A percentile compares a stretch with the other conserved stretches of the same genome.
These are phyloP conservation scores for Lasioglossum albipes DNA, from an alignment of 1,140 invertebrate genomes.

Conservation along the genomic window DNA sequence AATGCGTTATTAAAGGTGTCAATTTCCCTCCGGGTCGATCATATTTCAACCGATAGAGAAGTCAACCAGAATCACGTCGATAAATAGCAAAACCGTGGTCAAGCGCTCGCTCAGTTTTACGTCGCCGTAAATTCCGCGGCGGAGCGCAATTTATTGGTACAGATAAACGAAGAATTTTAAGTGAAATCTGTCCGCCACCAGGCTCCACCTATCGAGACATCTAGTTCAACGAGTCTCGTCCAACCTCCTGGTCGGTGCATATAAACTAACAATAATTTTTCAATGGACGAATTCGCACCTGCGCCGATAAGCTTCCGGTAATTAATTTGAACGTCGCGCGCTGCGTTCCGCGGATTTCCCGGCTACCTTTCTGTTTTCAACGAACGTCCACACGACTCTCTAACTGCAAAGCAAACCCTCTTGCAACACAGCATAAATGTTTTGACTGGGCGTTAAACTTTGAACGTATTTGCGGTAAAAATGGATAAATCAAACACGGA, in stretches of 20 bases:
- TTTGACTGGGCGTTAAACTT: no score
- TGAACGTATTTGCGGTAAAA: no score
- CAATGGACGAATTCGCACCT: background rate
- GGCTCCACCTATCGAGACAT: conserved; percentile 4
- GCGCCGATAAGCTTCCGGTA: background rate
- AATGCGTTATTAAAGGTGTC: background rate
- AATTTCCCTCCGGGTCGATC: background rate
- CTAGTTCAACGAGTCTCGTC: conserved; percentile 6
- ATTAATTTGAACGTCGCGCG: background rate
- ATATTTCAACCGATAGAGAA: background rate
- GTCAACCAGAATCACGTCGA: background rate
- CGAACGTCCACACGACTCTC: no score
- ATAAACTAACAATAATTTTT: conserved; percentile 12
- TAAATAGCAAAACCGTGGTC: background rate
- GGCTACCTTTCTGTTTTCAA: no score
- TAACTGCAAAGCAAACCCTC: no score
- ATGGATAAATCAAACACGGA: no score
- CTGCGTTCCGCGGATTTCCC: no score
- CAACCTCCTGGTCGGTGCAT: background rate
- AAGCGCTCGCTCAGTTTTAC: no score
- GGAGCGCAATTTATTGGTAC: background rate
- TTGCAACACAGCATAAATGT: no score
- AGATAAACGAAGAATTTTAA: conserved; percentile 37
- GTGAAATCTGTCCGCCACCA: conserved; percentile 10
- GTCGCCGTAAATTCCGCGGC: background rate